These are phyloP conservation scores for Corella eumyota DNA, from an alignment of 23 tunicate species.

Conservation along the genomic window DNA sequence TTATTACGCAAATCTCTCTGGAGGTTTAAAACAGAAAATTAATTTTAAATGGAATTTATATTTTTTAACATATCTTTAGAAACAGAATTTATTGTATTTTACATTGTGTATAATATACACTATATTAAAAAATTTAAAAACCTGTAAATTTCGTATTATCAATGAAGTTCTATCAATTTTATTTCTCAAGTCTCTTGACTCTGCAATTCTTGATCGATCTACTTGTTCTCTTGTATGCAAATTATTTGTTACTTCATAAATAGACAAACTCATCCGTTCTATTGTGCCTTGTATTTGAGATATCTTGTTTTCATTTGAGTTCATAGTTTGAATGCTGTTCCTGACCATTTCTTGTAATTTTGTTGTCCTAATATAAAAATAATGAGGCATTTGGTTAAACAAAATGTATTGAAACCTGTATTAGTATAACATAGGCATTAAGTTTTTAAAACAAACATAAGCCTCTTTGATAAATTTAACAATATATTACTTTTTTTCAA, in stretches of 20 bases:
- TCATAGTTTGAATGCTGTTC: constrained; percentile 8
- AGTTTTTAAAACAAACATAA: too few relatives aligned
- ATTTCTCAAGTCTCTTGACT: constrained; percentile 16
- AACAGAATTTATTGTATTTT: too few relatives aligned
- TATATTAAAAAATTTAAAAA: too few relatives aligned
- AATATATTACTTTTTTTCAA: not conserved
- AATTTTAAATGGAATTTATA: too few relatives aligned
- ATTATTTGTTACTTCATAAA: not conserved
- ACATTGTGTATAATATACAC: too few relatives aligned
- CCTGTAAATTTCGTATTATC: constrained; percentile 14
- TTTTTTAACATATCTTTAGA: too few relatives aligned
- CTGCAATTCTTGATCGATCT: constrained; percentile 13
- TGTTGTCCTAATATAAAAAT: constrained; percentile 7
- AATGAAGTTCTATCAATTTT: constrained; percentile 5
- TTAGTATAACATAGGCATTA: too few relatives aligned
- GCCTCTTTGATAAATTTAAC: too few relatives aligned
- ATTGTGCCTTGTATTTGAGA: constrained; percentile 19
- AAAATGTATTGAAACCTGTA: too few relatives aligned
- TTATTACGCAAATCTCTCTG: too few relatives aligned
- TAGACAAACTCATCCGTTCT: constrained; percentile 16
- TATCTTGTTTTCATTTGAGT: constrained; percentile 40
- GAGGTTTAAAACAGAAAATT: too few relatives aligned
- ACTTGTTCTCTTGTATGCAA: constrained; percentile 6
- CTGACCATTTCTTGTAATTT: constrained; percentile 1
- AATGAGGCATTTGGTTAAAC: too few relatives aligned